phyloP scores from a whole-genome alignment of 1,140 invertebrate species.

The Elymnias hypermnestra region DNA sequence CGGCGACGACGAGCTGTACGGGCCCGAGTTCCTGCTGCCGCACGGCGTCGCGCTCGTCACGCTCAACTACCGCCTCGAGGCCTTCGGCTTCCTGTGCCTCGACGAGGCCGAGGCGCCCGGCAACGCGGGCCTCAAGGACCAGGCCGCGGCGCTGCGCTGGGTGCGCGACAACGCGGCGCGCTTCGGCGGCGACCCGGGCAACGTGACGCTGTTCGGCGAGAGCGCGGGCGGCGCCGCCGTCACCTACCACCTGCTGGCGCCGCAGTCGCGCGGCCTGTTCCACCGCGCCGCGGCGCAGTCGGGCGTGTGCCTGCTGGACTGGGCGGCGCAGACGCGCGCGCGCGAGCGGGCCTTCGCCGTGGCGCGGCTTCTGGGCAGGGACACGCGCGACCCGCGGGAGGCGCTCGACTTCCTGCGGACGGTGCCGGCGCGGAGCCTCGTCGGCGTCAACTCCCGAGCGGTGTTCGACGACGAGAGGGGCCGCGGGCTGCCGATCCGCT shows the following conservation, averaged over 20 bases:
- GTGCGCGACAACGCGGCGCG: slow-evolving; percentile 62
- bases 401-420: slow-evolving; percentile 66
- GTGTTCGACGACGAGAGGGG: slow-evolving; percentile 44
- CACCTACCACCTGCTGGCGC: slow-evolving; percentile 83
- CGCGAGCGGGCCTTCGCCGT: slow-evolving; percentile 53
- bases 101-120: slow-evolving; percentile 78
- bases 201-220: slow-evolving; percentile 85
- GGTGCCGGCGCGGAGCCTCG: slow-evolving; percentile 51
- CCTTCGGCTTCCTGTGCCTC: slow-evolving; percentile 79
- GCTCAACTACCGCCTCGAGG: slow-evolving; percentile 81
- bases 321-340: slow-evolving; percentile 49
- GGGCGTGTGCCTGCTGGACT: slow-evolving; percentile 79
- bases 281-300: slow-evolving; percentile 77
- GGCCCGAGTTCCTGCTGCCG: slow-evolving; percentile 80
- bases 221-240: slow-evolving; percentile 83
- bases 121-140: slow-evolving; percentile 82
- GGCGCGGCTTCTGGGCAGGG: slow-evolving; percentile 59
- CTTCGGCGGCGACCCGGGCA: slow-evolving; percentile 85
- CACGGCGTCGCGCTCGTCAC: slow-evolving; percentile 82
- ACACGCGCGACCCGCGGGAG: slow-evolving; percentile 54
- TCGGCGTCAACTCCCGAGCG: slow-evolving; percentile 39
- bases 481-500: slow-evolving; percentile 61
- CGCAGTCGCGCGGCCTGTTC: slow-evolving; percentile 78
- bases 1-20: slow-evolving; percentile 69
- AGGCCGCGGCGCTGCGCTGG: slow-evolving; percentile 72